These are phyloP conservation scores for Premnoplex brunnescens DNA, from an alignment of 2,797 vertebrate species.

Conservation along the genomic window DNA sequence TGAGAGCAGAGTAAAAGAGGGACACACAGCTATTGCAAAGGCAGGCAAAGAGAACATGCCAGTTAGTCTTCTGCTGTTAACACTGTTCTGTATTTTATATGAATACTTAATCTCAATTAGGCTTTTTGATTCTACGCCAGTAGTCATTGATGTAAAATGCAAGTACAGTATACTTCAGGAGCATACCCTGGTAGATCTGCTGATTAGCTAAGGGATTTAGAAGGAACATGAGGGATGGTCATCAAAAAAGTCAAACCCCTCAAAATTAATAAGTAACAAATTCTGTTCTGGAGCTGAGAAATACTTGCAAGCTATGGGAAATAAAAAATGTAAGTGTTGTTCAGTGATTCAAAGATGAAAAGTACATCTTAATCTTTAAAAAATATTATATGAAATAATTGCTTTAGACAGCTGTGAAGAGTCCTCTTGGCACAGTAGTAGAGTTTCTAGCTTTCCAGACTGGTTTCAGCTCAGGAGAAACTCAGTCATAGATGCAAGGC, in stretches of 20 bases:
- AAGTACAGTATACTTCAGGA: not conserved
- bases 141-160: not conserved
- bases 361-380: not conserved
- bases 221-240: not conserved
- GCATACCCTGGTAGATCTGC: not conserved
- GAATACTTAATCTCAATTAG: slow-evolving; percentile 1
- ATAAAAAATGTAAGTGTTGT: not conserved
- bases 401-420: not conserved
- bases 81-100: not conserved
- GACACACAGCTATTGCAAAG: not conserved
- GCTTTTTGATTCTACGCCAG: not conserved
- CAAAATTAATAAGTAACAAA: not conserved
- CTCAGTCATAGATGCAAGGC: not conserved
- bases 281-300: not conserved
- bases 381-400: not conserved
- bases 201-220: not conserved
- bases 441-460: not conserved
- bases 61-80: not conserved
- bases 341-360: not conserved
- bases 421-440: not conserved
- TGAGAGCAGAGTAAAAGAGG: not conserved
- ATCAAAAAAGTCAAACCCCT: not conserved
- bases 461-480: not conserved
- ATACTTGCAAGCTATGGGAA: not conserved
- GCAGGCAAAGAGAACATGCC: not conserved